phyloP scores from a whole-genome alignment of 2,113 vertebrate species.

The Oenanthe oenanthe region DNA sequence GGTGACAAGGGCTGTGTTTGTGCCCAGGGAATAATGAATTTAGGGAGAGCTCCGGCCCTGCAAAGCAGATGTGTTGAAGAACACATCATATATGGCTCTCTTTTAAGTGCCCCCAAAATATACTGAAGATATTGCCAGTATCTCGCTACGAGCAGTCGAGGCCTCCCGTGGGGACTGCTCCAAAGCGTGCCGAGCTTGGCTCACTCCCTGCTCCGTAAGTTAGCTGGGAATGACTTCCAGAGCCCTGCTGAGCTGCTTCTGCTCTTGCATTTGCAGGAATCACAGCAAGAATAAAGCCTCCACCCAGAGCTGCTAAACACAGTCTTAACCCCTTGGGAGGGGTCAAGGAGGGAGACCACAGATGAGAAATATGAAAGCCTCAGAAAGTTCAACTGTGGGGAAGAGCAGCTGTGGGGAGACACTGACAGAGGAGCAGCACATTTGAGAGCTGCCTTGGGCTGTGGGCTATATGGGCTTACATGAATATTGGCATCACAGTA shows the following conservation, averaged over 20 bases:
- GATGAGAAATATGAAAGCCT: neutral
- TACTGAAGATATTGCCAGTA: neutral
- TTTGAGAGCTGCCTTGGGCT: neutral
- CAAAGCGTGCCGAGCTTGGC: neutral
- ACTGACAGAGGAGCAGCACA: neutral
- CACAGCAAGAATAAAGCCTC: neutral
- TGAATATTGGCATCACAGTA: neutral
- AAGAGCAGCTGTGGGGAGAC: neutral
- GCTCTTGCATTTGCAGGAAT: slow-evolving; percentile 16
- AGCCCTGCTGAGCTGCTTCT: slow-evolving; percentile 30
- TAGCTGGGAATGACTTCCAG: slow-evolving; percentile 40
- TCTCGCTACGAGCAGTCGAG: neutral
- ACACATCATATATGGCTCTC: neutral
- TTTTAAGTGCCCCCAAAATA: slow-evolving; percentile 25
- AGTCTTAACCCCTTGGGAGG: slow-evolving; percentile 13
- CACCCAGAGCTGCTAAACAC: neutral
- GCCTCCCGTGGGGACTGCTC: neutral
- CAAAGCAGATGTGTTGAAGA: neutral
- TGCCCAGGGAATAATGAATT: neutral
- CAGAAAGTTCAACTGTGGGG: neutral
- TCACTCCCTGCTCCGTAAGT: neutral
- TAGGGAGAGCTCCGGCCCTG: neutral
- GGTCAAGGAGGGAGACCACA: neutral
- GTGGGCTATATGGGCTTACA: neutral
- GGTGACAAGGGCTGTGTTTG: neutral